Base-by-base conservation (phyloP, 2,888 invertebrate genomes). In the Falcaria lacertinaria region DNA sequence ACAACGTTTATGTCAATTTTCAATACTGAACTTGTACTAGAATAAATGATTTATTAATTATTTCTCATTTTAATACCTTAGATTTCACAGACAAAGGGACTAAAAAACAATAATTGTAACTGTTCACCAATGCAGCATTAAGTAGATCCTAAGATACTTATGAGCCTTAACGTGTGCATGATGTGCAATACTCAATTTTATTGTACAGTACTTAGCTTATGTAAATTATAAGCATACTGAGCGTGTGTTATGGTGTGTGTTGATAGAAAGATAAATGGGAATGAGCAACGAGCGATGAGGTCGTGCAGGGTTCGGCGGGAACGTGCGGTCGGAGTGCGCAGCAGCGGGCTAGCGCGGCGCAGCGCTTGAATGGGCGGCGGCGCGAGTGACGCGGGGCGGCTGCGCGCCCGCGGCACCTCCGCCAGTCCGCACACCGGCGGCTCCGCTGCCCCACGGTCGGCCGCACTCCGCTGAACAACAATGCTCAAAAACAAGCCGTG, bases 371-470 rank as follows among this genome's bases (percentile, higher is more conserved):
- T 74, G 80, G 80, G 81, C 75, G 78, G 74, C 74, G 68, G 69
- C 61, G 56, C 51, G 63, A 28, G 28, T 28, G 28, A 63, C 64
- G 66, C 68, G 63, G 60, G 63, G 74, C 72, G 69, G 57, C 66
- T 62, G 71, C 64, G 63, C 65, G 64, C 46, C 64, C 57, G 49
- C 65, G 66, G 64, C 65, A 65, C 61, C 76, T 77, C 76, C 77
- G 85, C 80, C 87, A 88, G 88, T 88, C 88, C 88, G 87, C 88
- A 86, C 84, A 84, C 87, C 88, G 87, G 88, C 88, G 88, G 88
- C 88, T 83, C 85, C 86, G 87, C 88, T 87, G 88, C 86, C 86
- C 87, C 86, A 88, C 87, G 87, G 84, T 83, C 85, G 85, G 85
- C 87, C 86, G 86, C 87, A 85, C 85, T 85, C 86, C 84, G 84